Evolutionary conservation across 2,888 invertebrate species (phyloP), one percentile per base, ranked within the genome.

Genomic region (Papilio demoleus): DNA sequence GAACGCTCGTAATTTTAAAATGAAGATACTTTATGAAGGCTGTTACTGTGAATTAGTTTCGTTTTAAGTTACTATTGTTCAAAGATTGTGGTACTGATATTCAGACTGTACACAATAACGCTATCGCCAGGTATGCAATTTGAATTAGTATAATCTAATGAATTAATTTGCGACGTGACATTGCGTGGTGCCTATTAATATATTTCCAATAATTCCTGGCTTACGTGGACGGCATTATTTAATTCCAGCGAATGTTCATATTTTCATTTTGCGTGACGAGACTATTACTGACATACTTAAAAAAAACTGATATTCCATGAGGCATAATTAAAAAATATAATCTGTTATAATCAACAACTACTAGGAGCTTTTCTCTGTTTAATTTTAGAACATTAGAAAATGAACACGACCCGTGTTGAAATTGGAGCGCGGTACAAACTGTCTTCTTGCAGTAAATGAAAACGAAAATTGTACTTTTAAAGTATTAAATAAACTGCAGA

Each of bases 1-100:
- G 65, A 66, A 65, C 67, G 67, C 67, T 65, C 53, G 65, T 65
- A 38, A 59, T 50, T 68, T 60, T 65, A 58, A 45, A 63, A 47
- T n/a, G 22, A 50, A 56, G 31, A 27, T 53, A 38, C 53, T 56
- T 40, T 47, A 19, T 24, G 17, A 42, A 62, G 40, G 17, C 36
- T 27, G 12, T 9, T 17, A 36, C 3, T 17, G 12, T 27, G 8
- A 27, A 9, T 31, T 31, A 17, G 31, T 31, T n/a, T 31, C 8
- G 8, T 53, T 8, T n/a, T 27, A 3, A n/a, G 27, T 14, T 27
- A 27, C 6, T 53, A n/a, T 1, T 50, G 27, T 9, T n/a, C 2
- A 27, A n/a, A 3, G n/a, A n/a, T n/a, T n/a, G n/a, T n/a, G n/a
- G 1, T 45, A 3, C 19, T 8, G 6, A 6, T 1, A 45, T 11